Evolutionary conservation across 2,797 vertebrate genomes (phyloP), one percentile per base, ranked within the genome.

Genomic region (Otolemur crassicaudatus): DNA sequence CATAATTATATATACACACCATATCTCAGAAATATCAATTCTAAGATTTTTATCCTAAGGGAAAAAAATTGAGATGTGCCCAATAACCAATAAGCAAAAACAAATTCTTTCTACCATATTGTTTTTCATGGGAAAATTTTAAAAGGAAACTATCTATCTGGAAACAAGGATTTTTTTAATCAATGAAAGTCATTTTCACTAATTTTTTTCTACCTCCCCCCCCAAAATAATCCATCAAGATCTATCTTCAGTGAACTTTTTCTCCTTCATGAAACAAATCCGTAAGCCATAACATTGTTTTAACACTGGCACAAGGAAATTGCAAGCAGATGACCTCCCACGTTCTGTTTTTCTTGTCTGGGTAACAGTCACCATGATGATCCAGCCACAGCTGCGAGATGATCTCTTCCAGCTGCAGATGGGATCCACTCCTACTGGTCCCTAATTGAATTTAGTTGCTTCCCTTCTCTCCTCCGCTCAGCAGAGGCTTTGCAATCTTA

Each of bases 341-440:
- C 81, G 1, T 34, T 65, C 80, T 97, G 95, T 96, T 95, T 97
- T 97, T 70, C 89, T 94, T 91, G 91, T 95, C 92, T 91, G 87
- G 27, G 60, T 61, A 94, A 87, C 82, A 97, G 92, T 92, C 96
- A 87, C 92, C 56, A 53, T 31, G 89, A 91, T 94, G 95, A 91
- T 85, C 83, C 82, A 82, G 83, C 93, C 53, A 29, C 95, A 97
- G 96, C 97, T 96, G 97, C 65, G 86, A 11, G 34, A 4, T 96
- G 96, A 97, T 96, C 80, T 69, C 83, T 93, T 93, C 97, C 97
- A 98, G 97, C 97, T 97, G 97, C 87, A 95, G 83, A 85, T 85
- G 14, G 46, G 43, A 93, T 87, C 72, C 19, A 81, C 34, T 92
- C 90, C 83, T 73, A 29, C 91, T 43, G 17, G 23, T 4, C 53